Evolutionary conservation across 2,888 invertebrate genomes (phyloP).

Genomic region (Globia sparganii): DNA sequence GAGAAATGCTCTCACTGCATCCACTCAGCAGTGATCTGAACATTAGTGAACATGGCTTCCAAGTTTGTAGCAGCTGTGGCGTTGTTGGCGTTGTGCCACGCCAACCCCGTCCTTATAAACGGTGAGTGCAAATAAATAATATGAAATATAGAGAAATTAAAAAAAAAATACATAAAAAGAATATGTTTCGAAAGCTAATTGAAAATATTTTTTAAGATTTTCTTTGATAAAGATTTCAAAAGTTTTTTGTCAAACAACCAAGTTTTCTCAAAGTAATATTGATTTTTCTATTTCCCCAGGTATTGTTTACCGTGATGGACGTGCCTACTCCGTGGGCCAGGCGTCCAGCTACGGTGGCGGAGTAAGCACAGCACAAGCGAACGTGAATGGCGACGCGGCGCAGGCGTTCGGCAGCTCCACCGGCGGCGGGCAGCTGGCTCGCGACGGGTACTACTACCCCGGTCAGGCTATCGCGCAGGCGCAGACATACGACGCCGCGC

Average conservation of each 20-base stretch:
- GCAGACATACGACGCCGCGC: slow-evolving; percentile 52
- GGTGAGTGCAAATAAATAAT: slow-evolving; percentile 75
- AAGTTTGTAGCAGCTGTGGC: slow-evolving; percentile 82
- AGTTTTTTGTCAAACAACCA: not conserved
- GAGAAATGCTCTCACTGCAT: slow-evolving; percentile 89
- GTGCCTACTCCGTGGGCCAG: slow-evolving; percentile 78
- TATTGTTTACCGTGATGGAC: slow-evolving; percentile 81
- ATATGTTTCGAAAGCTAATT: not conserved
- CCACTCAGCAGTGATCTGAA: slow-evolving; percentile 78
- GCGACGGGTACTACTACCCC: slow-evolving; percentile 75
- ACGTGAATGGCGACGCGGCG: slow-evolving; percentile 71
- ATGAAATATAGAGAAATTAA: not conserved
- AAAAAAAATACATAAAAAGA: not conserved
- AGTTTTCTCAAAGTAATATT: not conserved
- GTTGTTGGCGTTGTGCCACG: slow-evolving; percentile 80
- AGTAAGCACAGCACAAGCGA: slow-evolving; percentile 76
- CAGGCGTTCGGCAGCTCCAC: slow-evolving; percentile 58
- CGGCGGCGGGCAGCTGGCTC: slow-evolving; percentile 65
- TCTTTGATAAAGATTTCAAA: slow-evolving; percentile 23
- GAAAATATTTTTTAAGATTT: slow-evolving; percentile 29
- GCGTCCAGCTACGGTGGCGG: slow-evolving; percentile 77
- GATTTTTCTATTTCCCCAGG: slow-evolving; percentile 68
- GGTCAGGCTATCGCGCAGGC: slow-evolving; percentile 74
- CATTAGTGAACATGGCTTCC: slow-evolving; percentile 78
- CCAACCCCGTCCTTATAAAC: slow-evolving; percentile 81